Evolutionary conservation across 2,797 vertebrate genomes (phyloP), one percentile per base, ranked within the genome.

Genomic region (Apodemus agrarius): DNA sequence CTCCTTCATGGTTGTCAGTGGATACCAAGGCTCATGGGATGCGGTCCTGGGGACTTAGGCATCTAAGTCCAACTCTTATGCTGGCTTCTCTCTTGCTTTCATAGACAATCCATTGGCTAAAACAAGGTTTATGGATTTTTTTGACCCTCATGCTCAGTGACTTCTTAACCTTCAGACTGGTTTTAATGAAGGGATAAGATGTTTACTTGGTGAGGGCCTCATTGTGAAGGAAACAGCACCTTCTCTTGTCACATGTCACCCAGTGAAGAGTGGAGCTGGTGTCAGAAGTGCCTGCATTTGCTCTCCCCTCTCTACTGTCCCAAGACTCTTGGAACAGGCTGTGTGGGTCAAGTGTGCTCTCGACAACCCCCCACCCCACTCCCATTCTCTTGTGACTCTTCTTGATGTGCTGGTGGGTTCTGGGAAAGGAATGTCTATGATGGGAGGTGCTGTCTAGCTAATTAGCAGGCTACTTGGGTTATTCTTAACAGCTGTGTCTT

Each of bases 401-500:
- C 85, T 79, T 79, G 43, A 93, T 76, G 46, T 89, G n/a, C 86
- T 59, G 57, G 26, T 89, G 85, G 81, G 57, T 78, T 37, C 67
- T 90, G 43, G 92, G 90, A 75, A 94, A 94, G 74, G 74, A 67
- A 40, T 72, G 29, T 69, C 93, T 61, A 37, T 92, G 86, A 75
- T 89, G 78, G 69, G n/a, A 96, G 24, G 63, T 43, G 8, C 61
- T 86, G 1, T 67, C 83, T 79, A 16, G 61, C 54, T 40, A 82
- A 31, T 85, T 86, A 88, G 21, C 79, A 89, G 90, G 37, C 46
- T 82, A 31, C 49, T 91, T 72, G 52, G 52, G 26, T 90, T 81
- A 49, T 57, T 65, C 61, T n/a, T 40, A 90, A 75, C 52, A 52
- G 61, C 90, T 96, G 69, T 92, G 96, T 96, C 78, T 81, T 49